A percentile compares a stretch with the other conserved stretches of the same genome.
Conservation (phyloP, 2,888 invertebrate species). For the Altica lythri region DNA sequence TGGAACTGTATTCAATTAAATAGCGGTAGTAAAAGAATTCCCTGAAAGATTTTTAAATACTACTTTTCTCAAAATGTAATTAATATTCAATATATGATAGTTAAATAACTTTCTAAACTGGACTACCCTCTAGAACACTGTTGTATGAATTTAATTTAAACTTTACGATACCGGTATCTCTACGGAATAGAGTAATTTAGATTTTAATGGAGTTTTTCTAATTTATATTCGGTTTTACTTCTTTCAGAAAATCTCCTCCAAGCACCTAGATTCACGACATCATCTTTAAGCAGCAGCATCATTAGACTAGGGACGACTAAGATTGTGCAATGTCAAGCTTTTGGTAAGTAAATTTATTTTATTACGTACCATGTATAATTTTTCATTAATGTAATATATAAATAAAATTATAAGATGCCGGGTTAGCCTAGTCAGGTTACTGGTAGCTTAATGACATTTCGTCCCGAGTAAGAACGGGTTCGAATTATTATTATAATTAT, state of each 20-base stretch:
- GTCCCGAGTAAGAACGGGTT: too few relatives aligned
- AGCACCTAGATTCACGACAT: conserved; percentile 86
- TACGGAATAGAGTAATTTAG: not conserved
- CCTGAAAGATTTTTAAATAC: too few relatives aligned
- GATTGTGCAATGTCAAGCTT: conserved; percentile 90
- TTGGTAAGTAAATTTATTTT: conserved; percentile 67
- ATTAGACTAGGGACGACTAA: conserved; percentile 87
- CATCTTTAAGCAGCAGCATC: conserved; percentile 83
- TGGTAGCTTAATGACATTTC: too few relatives aligned
- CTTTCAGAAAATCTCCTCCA: conserved; percentile 68
- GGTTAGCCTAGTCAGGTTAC: too few relatives aligned
- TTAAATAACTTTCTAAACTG: too few relatives aligned
- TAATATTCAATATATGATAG: too few relatives aligned
- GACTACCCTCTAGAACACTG: not conserved
- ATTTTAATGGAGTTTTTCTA: conserved; percentile 1
- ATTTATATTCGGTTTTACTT: conserved; percentile 33
- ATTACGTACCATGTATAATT: not conserved
- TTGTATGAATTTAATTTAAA: conserved; percentile 2
- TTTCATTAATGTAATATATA: too few relatives aligned
- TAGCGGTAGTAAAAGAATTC: too few relatives aligned
- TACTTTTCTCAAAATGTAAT: too few relatives aligned
- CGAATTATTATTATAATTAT: too few relatives aligned
- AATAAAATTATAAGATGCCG: too few relatives aligned
- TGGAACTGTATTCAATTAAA: too few relatives aligned
- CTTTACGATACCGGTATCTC: not conserved